Evolutionary conservation across 2,797 vertebrate genomes (phyloP), one percentile per base, ranked within the genome.

Genomic region (Mormyrus hasselquistii): DNA sequence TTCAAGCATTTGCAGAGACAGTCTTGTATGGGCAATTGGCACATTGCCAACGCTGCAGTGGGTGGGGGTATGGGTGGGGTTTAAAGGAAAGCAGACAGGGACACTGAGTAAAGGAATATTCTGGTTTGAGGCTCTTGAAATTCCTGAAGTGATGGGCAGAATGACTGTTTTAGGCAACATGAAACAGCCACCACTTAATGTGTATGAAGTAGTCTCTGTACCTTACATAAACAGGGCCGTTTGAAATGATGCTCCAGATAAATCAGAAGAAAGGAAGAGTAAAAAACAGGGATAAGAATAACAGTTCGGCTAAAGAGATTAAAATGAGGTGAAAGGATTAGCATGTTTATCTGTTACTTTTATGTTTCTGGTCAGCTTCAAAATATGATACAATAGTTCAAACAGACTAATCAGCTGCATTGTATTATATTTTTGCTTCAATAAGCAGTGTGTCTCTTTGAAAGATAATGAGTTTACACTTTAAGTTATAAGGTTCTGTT

Each of bases 371-470:
- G 83, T 91, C 7, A 87, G 91, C 91, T 91, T 88, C 89, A 94
- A 93, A 90, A 93, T 93, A 93, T 41, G 34, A 94, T 94, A 92
- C 94, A 92, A 93, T 92, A 94, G 69, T 91, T 73, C 86, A 89
- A 90, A 93, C 92, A 91, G 14, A 89, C 90, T 91, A 34, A 52
- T 87, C 83, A 6, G 34, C 6, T 76, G 34, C 69, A 76, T 41
- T 19, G 12, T 34, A 76, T 25, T 83, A 34, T 22, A n/a, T 19
- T 83, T 84, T 52, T 85, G 44, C 10, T 73, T 49, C 73, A 52
- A 79, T 50, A 14, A 50, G 6, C 25, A 76, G 88, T n/a, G n/a
- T 49, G 87, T 82, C 87, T 83, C 76, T 73, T 73, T 73, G 69
- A 73, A 73, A 73, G 69, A 4, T 41, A 9, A 41, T 76, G 4